Base-by-base conservation (phyloP, 2,113 vertebrate species). In the Triplophysa tibetana region DNA sequence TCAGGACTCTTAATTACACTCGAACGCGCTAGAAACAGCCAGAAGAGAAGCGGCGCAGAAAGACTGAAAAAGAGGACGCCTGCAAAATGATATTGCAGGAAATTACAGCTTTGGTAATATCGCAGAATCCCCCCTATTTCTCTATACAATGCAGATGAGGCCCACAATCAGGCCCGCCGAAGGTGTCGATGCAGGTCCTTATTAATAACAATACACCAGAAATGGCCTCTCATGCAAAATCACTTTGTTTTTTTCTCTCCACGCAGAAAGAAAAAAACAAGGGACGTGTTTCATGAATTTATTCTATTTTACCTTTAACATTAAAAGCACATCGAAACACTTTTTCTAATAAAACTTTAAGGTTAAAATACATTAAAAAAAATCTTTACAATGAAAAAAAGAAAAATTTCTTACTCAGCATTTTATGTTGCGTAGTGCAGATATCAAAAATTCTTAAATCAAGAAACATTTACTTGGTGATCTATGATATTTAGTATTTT, bases 1-100 rank as follows among this genome's bases (percentile, higher is more conserved):
- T 96, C 94, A 94, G 93, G 92, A 95, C 94, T 95, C 94, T 96
- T 96, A 95, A 96, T 96, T 96, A 96, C 94, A 94, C 94, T 93
- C 93, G 94, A 95, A 96, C 94, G 94, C 93, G 92, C 94, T 93
- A 94, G 94, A 96, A 95, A 95, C 94, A 94, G 94, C 93, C 93
- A 83, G 79, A 83, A 81, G 79, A 79, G 79, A 93, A 94, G 75
- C 56, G 92, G 93, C 94, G 19, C 91, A 93, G 93, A 93, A 93
- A 94, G 94, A 94, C 93, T 94, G 94, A 45, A 75, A 93, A 95
- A 95, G 63, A 66, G 82, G 78, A 84, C 48, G 80, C 95, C 95
- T 94, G 93, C 91, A 92, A 93, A 93, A 91, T 94, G 94, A 95
- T 94, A 94, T 93, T 93, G 93, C 93, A 95, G 95, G 94, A 96